phyloP scores from a whole-genome alignment of 2,797 vertebrate species.

The Pipistrellus pygmaeus region DNA sequence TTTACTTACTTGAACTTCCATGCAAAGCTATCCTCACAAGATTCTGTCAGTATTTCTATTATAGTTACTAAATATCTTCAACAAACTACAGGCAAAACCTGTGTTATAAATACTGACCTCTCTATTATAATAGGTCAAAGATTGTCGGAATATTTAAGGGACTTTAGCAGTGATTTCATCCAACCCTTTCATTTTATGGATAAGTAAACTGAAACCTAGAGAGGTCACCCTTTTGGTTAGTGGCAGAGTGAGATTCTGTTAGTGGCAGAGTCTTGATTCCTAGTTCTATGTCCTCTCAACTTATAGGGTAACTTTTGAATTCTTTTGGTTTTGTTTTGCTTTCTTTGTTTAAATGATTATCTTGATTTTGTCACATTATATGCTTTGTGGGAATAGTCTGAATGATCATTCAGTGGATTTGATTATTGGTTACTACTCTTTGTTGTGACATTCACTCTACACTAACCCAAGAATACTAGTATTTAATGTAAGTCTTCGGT shows the following conservation, averaged over 20 bases:
- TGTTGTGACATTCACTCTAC: constrained; percentile 36
- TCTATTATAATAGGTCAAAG: constrained; percentile 44
- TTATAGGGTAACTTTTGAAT: constrained; percentile 45
- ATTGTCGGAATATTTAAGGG: constrained; percentile 49
- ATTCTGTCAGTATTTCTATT: constrained; percentile 60
- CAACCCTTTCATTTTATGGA: constrained; percentile 48
- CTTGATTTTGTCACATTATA: constrained; percentile 61
- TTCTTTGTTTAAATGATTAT: constrained; percentile 74
- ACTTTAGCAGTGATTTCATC: constrained; percentile 50
- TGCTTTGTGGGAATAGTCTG: constrained; percentile 18
- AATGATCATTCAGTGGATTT: constrained; percentile 50
- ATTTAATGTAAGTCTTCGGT: constrained; percentile 57
- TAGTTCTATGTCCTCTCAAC: constrained; percentile 37
- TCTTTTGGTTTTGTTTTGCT: constrained; percentile 64
- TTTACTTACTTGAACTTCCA: constrained; percentile 27
- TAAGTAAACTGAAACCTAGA: constrained; percentile 42
- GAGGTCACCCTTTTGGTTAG: constrained; percentile 18
- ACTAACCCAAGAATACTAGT: constrained; percentile 3
- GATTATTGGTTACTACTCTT: constrained; percentile 52
- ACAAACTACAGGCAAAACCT: constrained; percentile 39
- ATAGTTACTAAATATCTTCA: constrained; percentile 56
- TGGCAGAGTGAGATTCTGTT: constrained; percentile 27
- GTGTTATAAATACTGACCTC: constrained; percentile 47
- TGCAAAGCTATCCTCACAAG: constrained; percentile 51
- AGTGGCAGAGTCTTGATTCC: background rate